Conservation (phyloP, 2,113 vertebrate species). For the Tragelaphus buxtoni region DNA sequence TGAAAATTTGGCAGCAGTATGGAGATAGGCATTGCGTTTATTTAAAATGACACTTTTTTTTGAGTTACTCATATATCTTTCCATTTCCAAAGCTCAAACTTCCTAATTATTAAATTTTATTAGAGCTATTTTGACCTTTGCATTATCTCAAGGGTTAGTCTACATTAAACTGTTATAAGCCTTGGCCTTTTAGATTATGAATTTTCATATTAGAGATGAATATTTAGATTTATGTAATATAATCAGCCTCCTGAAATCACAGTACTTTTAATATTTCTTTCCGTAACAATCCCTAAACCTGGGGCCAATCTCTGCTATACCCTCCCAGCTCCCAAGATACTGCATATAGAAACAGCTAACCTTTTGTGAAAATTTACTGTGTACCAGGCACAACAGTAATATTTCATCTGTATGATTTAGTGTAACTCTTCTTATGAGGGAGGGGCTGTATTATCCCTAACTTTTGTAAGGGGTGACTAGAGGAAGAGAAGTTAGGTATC, state of each 20-base stretch:
- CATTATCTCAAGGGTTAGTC: background rate
- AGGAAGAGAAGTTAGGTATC: background rate
- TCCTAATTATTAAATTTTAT: background rate
- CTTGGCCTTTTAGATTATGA: conserved; percentile 1
- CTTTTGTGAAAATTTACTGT: background rate
- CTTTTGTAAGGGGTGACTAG: background rate
- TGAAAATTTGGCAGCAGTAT: background rate
- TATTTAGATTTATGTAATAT: conserved; percentile 19
- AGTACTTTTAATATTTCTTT: background rate
- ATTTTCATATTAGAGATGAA: conserved; percentile 28
- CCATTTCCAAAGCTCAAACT: background rate
- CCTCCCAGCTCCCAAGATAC: background rate
- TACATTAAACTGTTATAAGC: background rate
- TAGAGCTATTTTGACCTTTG: background rate
- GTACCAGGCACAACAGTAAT: background rate
- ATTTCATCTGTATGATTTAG: background rate
- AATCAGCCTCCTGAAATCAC: background rate
- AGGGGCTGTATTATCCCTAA: background rate
- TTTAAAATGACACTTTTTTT: background rate
- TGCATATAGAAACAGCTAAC: background rate
- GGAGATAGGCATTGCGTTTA: background rate
- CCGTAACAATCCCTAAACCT: background rate
- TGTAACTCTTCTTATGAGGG: background rate
- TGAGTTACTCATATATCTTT: background rate
- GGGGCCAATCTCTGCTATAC: background rate